A percentile compares a stretch with the other conserved stretches of the same genome.
Evolutionary conservation across 2,888 invertebrate genomes (phyloP).

Genomic region (Calephelis perditalis): DNA sequence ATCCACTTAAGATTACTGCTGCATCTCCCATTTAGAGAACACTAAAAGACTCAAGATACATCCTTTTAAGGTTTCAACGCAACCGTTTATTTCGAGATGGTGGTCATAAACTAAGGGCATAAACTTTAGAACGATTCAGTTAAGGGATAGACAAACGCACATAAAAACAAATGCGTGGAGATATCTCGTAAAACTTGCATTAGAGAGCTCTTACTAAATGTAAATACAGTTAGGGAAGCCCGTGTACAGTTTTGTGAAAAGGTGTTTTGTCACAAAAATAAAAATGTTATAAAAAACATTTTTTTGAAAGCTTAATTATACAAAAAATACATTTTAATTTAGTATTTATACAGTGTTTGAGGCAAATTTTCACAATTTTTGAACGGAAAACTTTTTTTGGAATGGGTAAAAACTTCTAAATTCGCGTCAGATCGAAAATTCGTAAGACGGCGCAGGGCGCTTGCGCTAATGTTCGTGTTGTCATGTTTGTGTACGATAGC

Average conservation of each 20-base stretch:
- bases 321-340: no score
- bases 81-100: constrained; percentile 22
- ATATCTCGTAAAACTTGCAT: constrained; percentile 45
- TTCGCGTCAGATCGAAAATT: no score
- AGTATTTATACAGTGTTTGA: no score
- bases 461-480: no score
- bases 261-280: neutral
- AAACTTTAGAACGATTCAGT: constrained; percentile 38
- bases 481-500: no score
- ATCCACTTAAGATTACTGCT: neutral
- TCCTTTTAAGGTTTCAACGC: constrained; percentile 4
- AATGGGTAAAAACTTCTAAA: no score
- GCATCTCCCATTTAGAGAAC: neutral
- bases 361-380: no score
- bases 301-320: no score
- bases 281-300: no score
- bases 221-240: constrained; percentile 28
- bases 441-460: no score
- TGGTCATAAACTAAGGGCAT: constrained; percentile 32
- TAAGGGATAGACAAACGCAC: constrained; percentile 35
- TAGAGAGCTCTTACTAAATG: constrained; percentile 39
- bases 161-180: constrained; percentile 42
- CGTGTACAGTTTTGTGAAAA: constrained; percentile 26
- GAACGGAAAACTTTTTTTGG: no score
- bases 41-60: constrained; percentile 3